Percentiles rank a stretch among this genome's conserved stretches.
Evolutionary conservation across 2,113 vertebrate genomes (phyloP).

Genomic region (Ammospiza nelsoni): DNA sequence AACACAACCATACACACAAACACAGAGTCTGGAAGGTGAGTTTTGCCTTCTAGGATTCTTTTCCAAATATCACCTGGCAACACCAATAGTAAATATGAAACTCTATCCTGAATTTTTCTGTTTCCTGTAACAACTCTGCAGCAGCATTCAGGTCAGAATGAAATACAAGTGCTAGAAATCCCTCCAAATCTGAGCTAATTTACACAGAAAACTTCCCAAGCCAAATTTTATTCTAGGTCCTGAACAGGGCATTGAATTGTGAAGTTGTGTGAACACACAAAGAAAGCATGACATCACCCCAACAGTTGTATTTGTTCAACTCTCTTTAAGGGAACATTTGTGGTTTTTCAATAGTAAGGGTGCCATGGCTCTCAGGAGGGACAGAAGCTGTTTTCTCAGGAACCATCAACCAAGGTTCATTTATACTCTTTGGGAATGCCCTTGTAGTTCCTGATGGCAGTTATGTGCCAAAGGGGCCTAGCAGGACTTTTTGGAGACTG

Average conservation of each 20-base stretch:
- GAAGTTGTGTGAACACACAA: not conserved
- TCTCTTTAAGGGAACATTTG: not conserved
- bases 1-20: not conserved
- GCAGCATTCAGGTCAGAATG: not conserved
- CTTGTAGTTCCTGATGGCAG: not conserved
- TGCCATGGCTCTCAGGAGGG: not conserved
- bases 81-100: not conserved
- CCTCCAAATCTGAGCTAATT: not conserved
- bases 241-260: not conserved
- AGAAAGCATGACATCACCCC: constrained; percentile 30
- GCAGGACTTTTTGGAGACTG: not conserved
- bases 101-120: not conserved
- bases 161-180: not conserved
- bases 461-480: not conserved
- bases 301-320: not conserved
- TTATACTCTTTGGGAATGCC: constrained; percentile 3
- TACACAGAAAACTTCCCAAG: not conserved
- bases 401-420: not conserved
- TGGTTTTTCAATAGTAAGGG: not conserved
- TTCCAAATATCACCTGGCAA: not conserved
- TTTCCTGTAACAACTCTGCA: not conserved
- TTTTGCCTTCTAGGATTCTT: not conserved
- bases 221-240: not conserved
- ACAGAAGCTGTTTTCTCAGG: constrained; percentile 21
- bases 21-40: not conserved